Base-by-base conservation (phyloP, 1,140 invertebrate genomes). In the Anthonomus grandis region DNA sequence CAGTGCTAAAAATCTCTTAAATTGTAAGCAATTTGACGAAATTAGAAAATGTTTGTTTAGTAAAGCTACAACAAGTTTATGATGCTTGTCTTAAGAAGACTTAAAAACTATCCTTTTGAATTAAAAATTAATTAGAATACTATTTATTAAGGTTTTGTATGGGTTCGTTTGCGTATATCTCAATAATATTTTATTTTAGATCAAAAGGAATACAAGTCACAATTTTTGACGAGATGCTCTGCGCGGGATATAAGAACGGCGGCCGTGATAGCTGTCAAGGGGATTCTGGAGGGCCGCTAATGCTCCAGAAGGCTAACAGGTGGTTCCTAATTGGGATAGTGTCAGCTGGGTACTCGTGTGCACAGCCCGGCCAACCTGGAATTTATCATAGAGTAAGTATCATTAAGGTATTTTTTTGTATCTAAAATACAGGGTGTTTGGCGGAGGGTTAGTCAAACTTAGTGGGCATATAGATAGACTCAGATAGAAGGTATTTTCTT, bases 221-320 rank as follows among this genome's bases (percentile, higher is more conserved):
- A 6, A 95, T 95, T 65, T 93, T 94, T 71, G 91, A 93, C 52
- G 93, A 96, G 76, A 98, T 97, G 94, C 86, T 97, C 73, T 97
- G 95, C 74, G 95, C 94, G 4, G 95, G 94, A 1, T 96, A 97
- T 72, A 81, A 90, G 57, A 86, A 87, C 17, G 95, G 95, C 3
- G 92, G 92, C 4, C 89, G 92, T 64, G 87, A 90, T 70, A 85
- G 86, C 3, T 90, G 87, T 71, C 84, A 87, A 76, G 86, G 88
- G 70, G 73, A 70, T 58, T 92, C 89, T 47, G 92, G 92, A 1
- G 92, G 92, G 0, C 92, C 92, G 0, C 72, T 95, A 49, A 94
- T 93, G 90, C 74, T 93, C 36, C 90, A 93, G 69, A 83, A 85
- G 64, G 83, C 85, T 8, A 90, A 90, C 3, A 75, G 90, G 21